phyloP scores from a whole-genome alignment of 2,888 invertebrate species.

The Exocentrus adspersus region DNA sequence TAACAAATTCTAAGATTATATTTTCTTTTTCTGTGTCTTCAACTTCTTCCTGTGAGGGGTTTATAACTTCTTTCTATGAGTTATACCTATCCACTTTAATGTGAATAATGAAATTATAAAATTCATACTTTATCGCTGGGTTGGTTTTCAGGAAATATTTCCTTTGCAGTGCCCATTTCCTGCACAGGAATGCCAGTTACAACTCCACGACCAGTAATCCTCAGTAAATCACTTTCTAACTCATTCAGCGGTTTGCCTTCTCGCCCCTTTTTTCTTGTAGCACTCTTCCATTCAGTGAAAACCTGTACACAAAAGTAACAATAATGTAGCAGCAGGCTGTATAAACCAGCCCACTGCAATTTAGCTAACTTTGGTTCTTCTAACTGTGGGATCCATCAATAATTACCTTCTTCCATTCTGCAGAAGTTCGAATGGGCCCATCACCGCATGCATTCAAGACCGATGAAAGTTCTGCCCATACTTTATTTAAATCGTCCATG shows the following conservation, averaged over 20 bases:
- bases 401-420: neutral
- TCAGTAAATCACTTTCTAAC: neutral
- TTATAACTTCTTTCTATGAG: too few relatives aligned
- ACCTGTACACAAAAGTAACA: neutral
- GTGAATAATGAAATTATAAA: neutral
- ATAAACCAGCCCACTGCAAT: neutral
- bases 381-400: neutral
- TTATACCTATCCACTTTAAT: too few relatives aligned
- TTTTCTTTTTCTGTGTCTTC: too few relatives aligned
- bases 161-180: neutral
- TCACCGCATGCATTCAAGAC: neutral
- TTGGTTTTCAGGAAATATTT: neutral
- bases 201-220: neutral
- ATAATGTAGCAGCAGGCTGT: neutral
- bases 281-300: neutral
- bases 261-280: neutral
- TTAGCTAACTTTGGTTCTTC: neutral
- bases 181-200: neutral
- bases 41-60: too few relatives aligned
- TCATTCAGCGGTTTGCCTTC: neutral
- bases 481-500: neutral
- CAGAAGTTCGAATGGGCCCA: neutral
- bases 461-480: neutral
- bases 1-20: too few relatives aligned
- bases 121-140: neutral